Base-by-base conservation (phyloP, 2,113 vertebrate genomes). In the Sialia sialis region DNA sequence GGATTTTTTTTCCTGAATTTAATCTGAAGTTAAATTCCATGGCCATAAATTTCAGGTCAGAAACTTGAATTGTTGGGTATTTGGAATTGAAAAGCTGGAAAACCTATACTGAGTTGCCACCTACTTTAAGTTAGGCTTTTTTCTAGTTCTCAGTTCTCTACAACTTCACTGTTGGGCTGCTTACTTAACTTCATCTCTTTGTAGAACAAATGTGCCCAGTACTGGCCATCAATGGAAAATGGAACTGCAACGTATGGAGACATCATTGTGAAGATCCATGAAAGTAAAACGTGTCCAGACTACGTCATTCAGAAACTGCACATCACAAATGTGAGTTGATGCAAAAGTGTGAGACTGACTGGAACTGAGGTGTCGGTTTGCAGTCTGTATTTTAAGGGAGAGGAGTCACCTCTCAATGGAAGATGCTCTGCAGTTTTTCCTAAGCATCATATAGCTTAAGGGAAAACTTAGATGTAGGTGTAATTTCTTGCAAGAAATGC, bases 161-260 rank as follows among this genome's bases (percentile, higher is more conserved):
- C 26, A 8, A 23, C 22, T 84, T 59, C 16, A 7, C 44, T 84
- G 13, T 81, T 6, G 0, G 67, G 36, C 56, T 87, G 32, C 64
- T 96, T 43, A 84, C 63, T 21, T 89, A 30, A 44, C 51, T 90
- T 95, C 62, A 5, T 84, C 9, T 94, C 89, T 94, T 79, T 20
- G 2, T 23, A 99, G 99, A 97, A 97, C 67, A 99, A 99, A 91
- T 99, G 99, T 97, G 98, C 98, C 27, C 98, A 99, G 93, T 99
- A 99, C 95, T 99, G 99, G 99, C 99, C 99, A 0, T 97, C 98
- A 17, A 68, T 97, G 87, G 98, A 98, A 2, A 97, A 98, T 4
- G 97, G 98, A 38, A 96, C 97, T 1, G 98, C 98, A 84, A 93
- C 98, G 2, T 99, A 91, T 22, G 98, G 98, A 43, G 99, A 99